These are phyloP conservation scores for Callimico goeldii DNA, from an alignment of 2,797 vertebrate genomes.

Conservation along the genomic window DNA sequence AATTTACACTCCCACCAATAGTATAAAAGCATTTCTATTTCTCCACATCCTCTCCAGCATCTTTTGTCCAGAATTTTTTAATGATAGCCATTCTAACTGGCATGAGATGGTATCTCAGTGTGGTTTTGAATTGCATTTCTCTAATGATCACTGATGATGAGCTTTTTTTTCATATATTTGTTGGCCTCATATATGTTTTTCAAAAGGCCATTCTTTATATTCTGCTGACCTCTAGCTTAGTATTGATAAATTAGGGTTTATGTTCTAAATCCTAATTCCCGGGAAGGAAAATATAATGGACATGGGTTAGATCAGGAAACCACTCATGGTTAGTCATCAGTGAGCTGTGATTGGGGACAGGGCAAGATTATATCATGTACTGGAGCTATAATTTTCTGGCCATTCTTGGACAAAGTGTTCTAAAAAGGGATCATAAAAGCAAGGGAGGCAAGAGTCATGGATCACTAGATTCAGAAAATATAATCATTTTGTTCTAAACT, in stretches of 20 bases:
- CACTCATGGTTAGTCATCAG: background rate
- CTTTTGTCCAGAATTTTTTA: too few relatives aligned
- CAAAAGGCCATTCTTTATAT: background rate
- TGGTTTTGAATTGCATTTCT: too few relatives aligned
- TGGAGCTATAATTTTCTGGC: background rate
- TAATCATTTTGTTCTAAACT: background rate
- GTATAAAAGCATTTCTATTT: too few relatives aligned
- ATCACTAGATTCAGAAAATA: background rate
- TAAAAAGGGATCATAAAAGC: background rate
- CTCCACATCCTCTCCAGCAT: too few relatives aligned
- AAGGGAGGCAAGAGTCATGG: background rate
- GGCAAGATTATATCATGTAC: background rate
- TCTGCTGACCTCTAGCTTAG: background rate
- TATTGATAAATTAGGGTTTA: background rate
- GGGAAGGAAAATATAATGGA: background rate
- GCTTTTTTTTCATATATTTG: background rate
- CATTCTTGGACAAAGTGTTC: background rate
- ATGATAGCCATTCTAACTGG: too few relatives aligned
- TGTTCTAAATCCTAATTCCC: background rate
- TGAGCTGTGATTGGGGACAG: background rate
- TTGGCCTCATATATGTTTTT: background rate
- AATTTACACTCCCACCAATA: too few relatives aligned
- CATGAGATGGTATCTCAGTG: too few relatives aligned
- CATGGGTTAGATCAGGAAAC: background rate
- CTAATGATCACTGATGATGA: too few relatives aligned